Evolutionary conservation across 2,888 invertebrate genomes (phyloP).

Genomic region (Campaea margaritaria): DNA sequence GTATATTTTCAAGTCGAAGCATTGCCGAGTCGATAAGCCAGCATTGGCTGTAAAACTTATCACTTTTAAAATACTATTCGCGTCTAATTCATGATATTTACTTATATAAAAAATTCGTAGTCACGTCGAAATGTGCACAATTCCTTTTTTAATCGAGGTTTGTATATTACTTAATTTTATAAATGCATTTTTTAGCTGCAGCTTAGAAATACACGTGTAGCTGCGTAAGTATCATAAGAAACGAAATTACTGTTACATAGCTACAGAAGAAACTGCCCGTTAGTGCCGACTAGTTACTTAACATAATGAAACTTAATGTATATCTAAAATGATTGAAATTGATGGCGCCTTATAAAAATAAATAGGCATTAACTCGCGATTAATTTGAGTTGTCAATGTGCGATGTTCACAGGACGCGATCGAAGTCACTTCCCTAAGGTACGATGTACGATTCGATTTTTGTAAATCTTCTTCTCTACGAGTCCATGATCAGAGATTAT

Average conservation of each 20-base stretch:
- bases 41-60: conserved; percentile 33
- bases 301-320: conserved; percentile 25
- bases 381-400: conserved; percentile 14
- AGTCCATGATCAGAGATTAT: conserved; percentile 12
- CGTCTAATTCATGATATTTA: conserved; percentile 60
- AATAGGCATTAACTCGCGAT: conserved; percentile 30
- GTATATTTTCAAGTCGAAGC: no score
- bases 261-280: conserved; percentile 42
- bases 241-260: conserved; percentile 12
- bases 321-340: conserved; percentile 8
- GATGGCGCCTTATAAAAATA: conserved; percentile 29
- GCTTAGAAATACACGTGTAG: conserved; percentile 19
- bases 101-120: conserved; percentile 65
- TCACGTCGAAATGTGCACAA: conserved; percentile 74
- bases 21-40: no score
- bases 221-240: conserved; percentile 11
- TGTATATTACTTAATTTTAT: conserved; percentile 56
- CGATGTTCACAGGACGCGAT: conserved; percentile 4
- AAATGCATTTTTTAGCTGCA: conserved; percentile 55
- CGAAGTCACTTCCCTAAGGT: conserved; percentile 8
- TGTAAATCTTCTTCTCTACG: conserved; percentile 7
- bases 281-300: conserved; percentile 43
- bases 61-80: conserved; percentile 47
- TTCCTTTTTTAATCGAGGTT: conserved; percentile 72
- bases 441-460: conserved; percentile 30